Base-by-base conservation (phyloP, 2,888 invertebrate genomes). In the Cryptosula pallasiana region DNA sequence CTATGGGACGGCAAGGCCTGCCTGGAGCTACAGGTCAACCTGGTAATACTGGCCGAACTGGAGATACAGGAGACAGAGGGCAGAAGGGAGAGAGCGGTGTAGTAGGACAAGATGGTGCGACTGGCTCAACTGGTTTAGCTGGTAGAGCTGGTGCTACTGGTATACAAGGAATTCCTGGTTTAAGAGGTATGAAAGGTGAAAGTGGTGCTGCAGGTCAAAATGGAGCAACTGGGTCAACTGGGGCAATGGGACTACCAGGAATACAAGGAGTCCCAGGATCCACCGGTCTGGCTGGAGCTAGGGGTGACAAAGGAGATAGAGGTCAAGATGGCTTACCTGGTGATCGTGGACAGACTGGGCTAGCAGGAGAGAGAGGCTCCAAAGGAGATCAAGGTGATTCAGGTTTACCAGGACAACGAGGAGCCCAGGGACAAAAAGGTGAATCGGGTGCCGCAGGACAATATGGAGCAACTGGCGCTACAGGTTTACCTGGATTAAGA, bases 381-480 rank as follows among this genome's bases (percentile, higher is more conserved):
- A n/a, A 54, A 1, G 73, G 71, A n/a, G 34, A 69, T 63, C 20
- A 55, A 35, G 75, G 75, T n/a, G n/a, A 3, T 1, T 35, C 57
- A 23, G 75, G 75, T 32, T 23, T 25, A 69, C 36, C 69, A n/a
- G 75, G 75, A 36, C n/a, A 34, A 29, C 55, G 27, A 25, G 75
- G 75, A 3, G 16, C 55, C 23, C 57, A 63, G 13, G 74, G 74
- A 25, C 54, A 23, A 34, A 54, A 71, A 35, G 72, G 72, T 16
- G 20, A 45, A 69, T 35, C 45, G 5, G 73, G 69, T 45, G 69
- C 36, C 36, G 69, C 36, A 29, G 35, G 35, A 23, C 63, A 54
- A 58, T 36, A 69, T 70, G 72, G 72, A 70, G 72, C 69, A 1
- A 70, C 69, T 54, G 72, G 72, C 35, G 29, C 58, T 63, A 72